A percentile compares a stretch with the other conserved stretches of the same genome.
Evolutionary conservation across 2,113 vertebrate genomes (phyloP).

Genomic region (Caracal caracal): DNA sequence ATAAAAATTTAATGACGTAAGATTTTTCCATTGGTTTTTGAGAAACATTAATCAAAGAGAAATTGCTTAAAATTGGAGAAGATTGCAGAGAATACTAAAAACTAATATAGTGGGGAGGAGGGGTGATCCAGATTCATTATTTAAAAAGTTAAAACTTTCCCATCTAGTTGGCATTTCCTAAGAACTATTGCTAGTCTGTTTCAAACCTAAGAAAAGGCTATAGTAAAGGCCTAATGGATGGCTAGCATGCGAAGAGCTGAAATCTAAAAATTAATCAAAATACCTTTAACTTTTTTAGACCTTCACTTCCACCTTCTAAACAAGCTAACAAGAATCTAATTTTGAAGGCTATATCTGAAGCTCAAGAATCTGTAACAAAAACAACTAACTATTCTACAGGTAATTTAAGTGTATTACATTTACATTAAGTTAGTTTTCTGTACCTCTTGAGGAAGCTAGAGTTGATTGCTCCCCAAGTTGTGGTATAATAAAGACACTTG

Average conservation of each 20-base stretch:
- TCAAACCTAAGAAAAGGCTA: neutral
- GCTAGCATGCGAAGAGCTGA: neutral
- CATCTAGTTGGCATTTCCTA: neutral
- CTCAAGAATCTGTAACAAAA: conserved; percentile 97
- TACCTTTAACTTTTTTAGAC: conserved; percentile 85
- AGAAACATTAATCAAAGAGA: neutral
- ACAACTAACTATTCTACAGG: conserved; percentile 93
- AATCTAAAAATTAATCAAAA: conserved; percentile 27
- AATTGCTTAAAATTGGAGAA: neutral
- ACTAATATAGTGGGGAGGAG: neutral
- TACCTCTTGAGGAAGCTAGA: neutral
- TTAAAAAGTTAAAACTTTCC: neutral
- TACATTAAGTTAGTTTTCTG: neutral
- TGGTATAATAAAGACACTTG: neutral
- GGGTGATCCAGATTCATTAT: neutral
- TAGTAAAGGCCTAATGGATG: neutral
- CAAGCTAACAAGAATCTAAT: conserved; percentile 99
- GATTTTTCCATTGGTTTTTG: neutral
- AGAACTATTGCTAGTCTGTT: neutral
- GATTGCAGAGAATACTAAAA: neutral
- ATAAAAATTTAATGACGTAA: neutral
- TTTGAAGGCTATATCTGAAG: conserved; percentile 98
- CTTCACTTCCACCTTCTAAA: conserved; percentile 96
- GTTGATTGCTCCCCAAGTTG: neutral
- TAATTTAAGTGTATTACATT: conserved; percentile 80